These are phyloP conservation scores for Nannospalax galili DNA, from an alignment of 2,113 vertebrate genomes.

Conservation along the genomic window DNA sequence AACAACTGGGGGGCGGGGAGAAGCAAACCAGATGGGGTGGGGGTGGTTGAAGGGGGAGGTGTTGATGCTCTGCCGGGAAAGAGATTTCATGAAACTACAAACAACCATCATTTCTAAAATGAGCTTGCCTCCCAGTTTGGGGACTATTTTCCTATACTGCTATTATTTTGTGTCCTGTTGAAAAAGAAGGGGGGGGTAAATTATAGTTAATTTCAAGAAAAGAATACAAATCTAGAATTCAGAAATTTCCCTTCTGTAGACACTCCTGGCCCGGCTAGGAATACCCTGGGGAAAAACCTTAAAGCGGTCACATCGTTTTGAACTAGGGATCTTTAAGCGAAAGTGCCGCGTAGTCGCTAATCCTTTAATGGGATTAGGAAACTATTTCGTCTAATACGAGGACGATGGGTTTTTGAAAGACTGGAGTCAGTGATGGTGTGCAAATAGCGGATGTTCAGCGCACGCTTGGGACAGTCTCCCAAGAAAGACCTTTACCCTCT, in stretches of 20 bases:
- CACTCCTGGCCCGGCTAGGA: background rate
- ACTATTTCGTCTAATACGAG: background rate
- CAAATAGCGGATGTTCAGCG: background rate
- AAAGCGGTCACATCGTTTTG: background rate
- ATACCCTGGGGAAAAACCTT: background rate
- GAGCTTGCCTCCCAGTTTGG: constrained; percentile 60
- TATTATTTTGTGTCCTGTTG: background rate
- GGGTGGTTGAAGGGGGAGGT: constrained; percentile 56
- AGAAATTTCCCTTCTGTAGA: background rate
- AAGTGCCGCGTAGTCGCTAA: constrained; percentile 6
- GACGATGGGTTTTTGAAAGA: constrained; percentile 11
- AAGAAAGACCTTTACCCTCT: constrained; percentile 43
- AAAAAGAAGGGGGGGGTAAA: background rate
- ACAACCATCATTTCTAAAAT: constrained; percentile 76
- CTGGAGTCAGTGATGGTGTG: background rate
- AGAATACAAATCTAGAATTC: constrained; percentile 25
- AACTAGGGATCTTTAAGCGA: constrained; percentile 38
- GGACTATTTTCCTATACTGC: background rate
- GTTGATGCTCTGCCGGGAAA: constrained; percentile 78
- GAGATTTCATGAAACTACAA: constrained; percentile 77
- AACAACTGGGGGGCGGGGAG: constrained; percentile 76
- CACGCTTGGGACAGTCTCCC: background rate
- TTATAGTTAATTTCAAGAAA: background rate
- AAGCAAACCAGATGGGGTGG: constrained; percentile 83
- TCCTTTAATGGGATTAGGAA: constrained; percentile 64